These are phyloP conservation scores for Diprion similis DNA, from an alignment of 1,140 invertebrate genomes.

Conservation along the genomic window DNA sequence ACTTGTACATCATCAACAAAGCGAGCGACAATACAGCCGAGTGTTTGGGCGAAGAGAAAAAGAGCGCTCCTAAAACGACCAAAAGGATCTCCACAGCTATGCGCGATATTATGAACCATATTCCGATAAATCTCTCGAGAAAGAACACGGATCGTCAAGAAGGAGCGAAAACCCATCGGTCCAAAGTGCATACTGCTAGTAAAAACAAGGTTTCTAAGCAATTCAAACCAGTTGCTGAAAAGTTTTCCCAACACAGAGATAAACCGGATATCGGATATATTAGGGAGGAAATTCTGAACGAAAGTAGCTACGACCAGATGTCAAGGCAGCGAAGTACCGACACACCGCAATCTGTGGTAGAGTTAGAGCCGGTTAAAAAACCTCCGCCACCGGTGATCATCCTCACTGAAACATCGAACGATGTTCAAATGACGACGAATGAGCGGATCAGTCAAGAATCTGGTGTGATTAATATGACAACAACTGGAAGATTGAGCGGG, in stretches of 20 bases:
- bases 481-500: not conserved
- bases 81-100: not conserved
- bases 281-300: not conserved
- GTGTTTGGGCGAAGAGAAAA: not conserved
- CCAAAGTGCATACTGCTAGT: not conserved
- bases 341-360: not conserved
- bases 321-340: not conserved
- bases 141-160: not conserved
- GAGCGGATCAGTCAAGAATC: not conserved
- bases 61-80: not conserved
- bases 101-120: not conserved
- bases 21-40: constrained; percentile 46
- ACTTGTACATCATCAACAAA: constrained; percentile 59
- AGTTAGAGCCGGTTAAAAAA: not conserved
- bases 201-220: not conserved
- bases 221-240: not conserved
- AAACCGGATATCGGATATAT: not conserved
- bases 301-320: not conserved
- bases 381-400: not conserved
- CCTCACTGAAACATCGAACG: not conserved
- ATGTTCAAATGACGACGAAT: not conserved
- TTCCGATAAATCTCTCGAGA: not conserved
- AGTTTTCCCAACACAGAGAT: not conserved
- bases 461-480: not conserved
- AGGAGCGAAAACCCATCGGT: not conserved